Conservation (phyloP, 2,888 invertebrate genomes). For the Drosophila flavopinicola region DNA sequence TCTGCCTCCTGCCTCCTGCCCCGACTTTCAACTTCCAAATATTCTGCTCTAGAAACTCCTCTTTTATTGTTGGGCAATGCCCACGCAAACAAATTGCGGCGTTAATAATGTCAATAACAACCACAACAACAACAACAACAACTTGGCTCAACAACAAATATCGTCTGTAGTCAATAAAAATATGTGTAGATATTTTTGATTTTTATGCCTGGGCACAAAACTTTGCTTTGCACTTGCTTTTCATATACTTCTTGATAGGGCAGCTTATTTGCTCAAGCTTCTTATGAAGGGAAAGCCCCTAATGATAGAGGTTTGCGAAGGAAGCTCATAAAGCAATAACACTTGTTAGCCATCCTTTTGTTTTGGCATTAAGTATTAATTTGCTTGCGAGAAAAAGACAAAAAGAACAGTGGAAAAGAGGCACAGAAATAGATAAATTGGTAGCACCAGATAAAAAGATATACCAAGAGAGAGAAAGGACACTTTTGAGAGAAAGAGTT, state of each 20-base stretch:
- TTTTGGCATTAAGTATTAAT: too few relatives aligned
- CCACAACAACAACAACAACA: constrained; percentile 22
- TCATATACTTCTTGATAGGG: constrained; percentile 6
- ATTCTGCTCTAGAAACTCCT: neutral
- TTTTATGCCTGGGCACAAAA: constrained; percentile 29
- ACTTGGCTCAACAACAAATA: constrained; percentile 21
- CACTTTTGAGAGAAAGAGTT: too few relatives aligned
- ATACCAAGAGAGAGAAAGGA: too few relatives aligned
- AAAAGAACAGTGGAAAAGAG: too few relatives aligned
- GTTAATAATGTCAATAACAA: constrained; percentile 71
- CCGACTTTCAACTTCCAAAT: constrained; percentile 23
- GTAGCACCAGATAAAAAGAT: too few relatives aligned
- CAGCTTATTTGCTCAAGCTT: neutral
- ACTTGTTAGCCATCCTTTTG: too few relatives aligned
- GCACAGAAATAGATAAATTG: too few relatives aligned
- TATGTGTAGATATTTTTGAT: constrained; percentile 40
- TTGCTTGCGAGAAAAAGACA: too few relatives aligned
- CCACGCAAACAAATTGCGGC: constrained; percentile 64
- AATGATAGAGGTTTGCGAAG: too few relatives aligned
- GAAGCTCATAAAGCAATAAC: too few relatives aligned
- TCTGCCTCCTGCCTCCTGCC: neutral
- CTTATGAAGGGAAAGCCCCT: neutral
- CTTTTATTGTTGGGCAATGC: constrained; percentile 32
- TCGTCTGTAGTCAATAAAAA: constrained; percentile 41
- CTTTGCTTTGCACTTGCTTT: constrained; percentile 11